Evolutionary conservation across 2,797 vertebrate genomes (phyloP).

Genomic region (Halcyon smyrnensis): DNA sequence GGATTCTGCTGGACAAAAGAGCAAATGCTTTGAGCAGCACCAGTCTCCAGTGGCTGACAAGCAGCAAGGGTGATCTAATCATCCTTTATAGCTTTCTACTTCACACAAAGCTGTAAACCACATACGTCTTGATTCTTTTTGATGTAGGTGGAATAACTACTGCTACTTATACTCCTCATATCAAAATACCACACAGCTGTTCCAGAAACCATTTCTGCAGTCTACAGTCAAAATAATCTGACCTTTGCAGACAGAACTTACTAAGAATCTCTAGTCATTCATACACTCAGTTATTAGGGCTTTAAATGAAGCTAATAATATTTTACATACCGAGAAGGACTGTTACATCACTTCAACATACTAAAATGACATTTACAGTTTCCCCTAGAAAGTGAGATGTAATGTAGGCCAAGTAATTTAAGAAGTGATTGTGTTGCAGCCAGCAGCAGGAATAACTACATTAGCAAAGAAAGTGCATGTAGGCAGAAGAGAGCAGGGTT

Average conservation of each 20-base stretch:
- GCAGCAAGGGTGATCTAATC: neutral
- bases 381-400: neutral
- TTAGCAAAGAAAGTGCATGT: neutral
- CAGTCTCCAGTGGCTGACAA: neutral
- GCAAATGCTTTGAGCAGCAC: neutral
- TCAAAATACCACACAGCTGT: neutral
- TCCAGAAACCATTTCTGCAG: neutral
- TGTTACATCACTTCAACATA: neutral
- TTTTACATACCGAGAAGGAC: neutral
- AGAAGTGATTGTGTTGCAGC: neutral
- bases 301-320: neutral
- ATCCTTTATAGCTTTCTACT: neutral
- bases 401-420: neutral
- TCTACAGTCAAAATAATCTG: neutral
- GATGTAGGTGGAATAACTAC: neutral
- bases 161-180: neutral
- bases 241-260: neutral
- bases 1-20: neutral
- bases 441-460: neutral
- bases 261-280: neutral
- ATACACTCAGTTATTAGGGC: neutral
- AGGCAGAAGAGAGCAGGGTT: neutral
- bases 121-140: neutral
- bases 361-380: neutral
- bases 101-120: neutral